A percentile compares a stretch with the other conserved stretches of the same genome.
These are phyloP conservation scores for Euura lappo DNA, from an alignment of 1,140 invertebrate genomes.

Conservation along the genomic window DNA sequence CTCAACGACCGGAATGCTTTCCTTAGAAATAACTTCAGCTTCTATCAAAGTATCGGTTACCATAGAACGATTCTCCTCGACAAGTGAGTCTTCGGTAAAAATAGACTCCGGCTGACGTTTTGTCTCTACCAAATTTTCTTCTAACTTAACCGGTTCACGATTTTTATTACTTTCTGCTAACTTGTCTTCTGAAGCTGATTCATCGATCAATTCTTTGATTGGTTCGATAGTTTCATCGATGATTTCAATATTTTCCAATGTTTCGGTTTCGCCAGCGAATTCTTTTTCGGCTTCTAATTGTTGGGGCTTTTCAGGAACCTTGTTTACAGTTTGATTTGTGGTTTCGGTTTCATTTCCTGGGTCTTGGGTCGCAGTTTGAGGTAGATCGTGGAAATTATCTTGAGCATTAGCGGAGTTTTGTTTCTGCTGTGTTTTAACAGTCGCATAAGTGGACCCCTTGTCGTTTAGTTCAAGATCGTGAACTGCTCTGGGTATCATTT, in stretches of 20 bases:
- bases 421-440: constrained; percentile 22
- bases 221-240: neutral
- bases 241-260: neutral
- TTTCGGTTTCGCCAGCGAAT: neutral
- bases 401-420: constrained; percentile 13
- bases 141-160: neutral
- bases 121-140: neutral
- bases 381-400: neutral
- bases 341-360: too few species aligned
- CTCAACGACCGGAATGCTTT: neutral
- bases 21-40: neutral
- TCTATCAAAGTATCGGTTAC: neutral
- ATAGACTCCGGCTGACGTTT: neutral
- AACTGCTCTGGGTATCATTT: constrained; percentile 30
- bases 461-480: constrained; percentile 21
- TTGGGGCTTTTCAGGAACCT: too few species aligned
- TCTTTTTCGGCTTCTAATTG: neutral
- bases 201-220: neutral
- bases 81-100: too few species aligned
- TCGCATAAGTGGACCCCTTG: constrained; percentile 5
- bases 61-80: neutral
- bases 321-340: too few species aligned
- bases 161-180: neutral
- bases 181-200: neutral
- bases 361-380: neutral